Base-by-base conservation (phyloP, 2,888 invertebrate genomes). In the Chaetogeoica ovagalla region DNA sequence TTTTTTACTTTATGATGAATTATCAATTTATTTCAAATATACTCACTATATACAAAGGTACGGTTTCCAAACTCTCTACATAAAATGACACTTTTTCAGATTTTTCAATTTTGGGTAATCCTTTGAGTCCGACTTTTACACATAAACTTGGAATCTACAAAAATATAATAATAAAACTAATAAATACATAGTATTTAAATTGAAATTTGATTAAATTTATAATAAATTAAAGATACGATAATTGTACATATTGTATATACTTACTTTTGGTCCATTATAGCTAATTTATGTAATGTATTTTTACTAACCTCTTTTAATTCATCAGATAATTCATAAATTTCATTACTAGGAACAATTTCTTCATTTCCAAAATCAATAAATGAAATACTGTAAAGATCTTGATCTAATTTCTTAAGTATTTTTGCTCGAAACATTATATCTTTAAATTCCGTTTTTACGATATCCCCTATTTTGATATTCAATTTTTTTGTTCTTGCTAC, bases 341-440 rank as follows among this genome's bases (percentile, higher is more conserved):
- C 39, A 63, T 63, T 19, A 52, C 4, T 11, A 23, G 37, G 7
- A 62, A 71, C 71, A 4, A 6, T 43, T 8, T 57, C 57, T 43
- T 62, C 43, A 63, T 79, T 79, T 57, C 79, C 79, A 79, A 55
- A 79, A 71, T 79, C 79, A 55, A 79, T 79, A 63, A 43, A 79
- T 43, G 8, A 71, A 71, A 69, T 63, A 39, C 7, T 3, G n/a
- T 17, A 71, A 5, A 5, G 4, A 11, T 23, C 7, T 15, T 71
- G 0, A 55, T 79, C 75, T 30, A 30, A 8, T 62, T 69, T 55
- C 15, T 71, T n/a, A 39, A 71, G 19, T 23, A 79, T n/a, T 71
- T 71, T 43, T 9, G 79, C 79, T 39, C 79, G 37, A 63, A 17
- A 71, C 37, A 71, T 43, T 9, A 11, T 0, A 4, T 43, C 15